Evolutionary conservation across 2,797 vertebrate species (phyloP).

Genomic region (Nyctibius grandis): DNA sequence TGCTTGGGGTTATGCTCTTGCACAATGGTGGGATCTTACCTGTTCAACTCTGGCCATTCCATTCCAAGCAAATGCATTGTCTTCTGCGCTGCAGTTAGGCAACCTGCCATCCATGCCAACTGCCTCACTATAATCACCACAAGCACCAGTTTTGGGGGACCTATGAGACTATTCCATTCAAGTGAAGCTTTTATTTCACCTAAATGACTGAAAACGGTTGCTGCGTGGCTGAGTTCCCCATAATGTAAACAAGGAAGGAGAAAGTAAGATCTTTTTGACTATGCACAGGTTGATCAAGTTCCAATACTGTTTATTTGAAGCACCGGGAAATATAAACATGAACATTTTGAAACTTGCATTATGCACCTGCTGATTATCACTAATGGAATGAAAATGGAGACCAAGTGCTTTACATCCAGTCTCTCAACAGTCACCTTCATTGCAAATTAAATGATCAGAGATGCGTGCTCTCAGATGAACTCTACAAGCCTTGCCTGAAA

Average conservation of each 20-base stretch:
- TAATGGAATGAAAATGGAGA: neutral
- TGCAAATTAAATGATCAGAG: neutral
- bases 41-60: neutral
- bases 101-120: neutral
- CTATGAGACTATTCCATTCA: neutral
- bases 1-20: neutral
- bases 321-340: neutral
- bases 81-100: neutral
- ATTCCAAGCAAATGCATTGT: neutral
- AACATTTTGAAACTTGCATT: neutral
- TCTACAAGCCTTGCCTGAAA: neutral
- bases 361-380: neutral
- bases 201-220: neutral
- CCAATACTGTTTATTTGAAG: neutral
- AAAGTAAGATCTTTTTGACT: neutral
- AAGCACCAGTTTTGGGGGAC: neutral
- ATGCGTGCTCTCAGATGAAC: neutral
- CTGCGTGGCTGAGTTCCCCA: neutral
- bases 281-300: rapidly evolving
- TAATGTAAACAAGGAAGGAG: neutral
- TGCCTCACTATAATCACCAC: neutral
- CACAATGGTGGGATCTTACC: neutral
- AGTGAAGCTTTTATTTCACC: neutral
- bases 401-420: rapidly evolving
- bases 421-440: neutral